Percentiles rank a stretch among this genome's conserved stretches.
phyloP scores from a whole-genome alignment of 2,888 invertebrate genomes.

The Artemia sinica region DNA sequence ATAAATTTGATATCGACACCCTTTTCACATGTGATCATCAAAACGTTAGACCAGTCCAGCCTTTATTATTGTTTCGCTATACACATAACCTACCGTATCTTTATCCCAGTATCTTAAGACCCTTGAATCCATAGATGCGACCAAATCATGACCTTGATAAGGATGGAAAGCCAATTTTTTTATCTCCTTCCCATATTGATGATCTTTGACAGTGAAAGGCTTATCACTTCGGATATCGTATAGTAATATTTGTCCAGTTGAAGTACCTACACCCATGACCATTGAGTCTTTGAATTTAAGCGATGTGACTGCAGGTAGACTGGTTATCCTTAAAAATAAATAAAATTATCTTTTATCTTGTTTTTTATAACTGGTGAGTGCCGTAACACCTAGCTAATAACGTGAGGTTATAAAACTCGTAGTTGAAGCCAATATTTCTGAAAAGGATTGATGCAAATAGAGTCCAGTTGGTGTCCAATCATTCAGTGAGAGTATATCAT shows the following conservation, averaged over 20 bases:
- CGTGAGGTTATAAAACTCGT: too few relatives aligned
- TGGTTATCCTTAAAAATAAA: constrained; percentile 39
- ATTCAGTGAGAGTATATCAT: too few relatives aligned
- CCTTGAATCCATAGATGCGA: constrained; percentile 72
- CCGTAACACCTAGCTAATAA: too few relatives aligned
- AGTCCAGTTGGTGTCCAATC: too few relatives aligned
- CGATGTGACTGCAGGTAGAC: constrained; percentile 56
- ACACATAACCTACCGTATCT: constrained; percentile 44
- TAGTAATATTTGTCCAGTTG: constrained; percentile 76
- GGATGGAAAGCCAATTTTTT: constrained; percentile 65
- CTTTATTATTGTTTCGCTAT: neutral
- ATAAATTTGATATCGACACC: too few relatives aligned
- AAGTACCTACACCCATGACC: constrained; percentile 65
- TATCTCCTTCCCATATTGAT: constrained; percentile 81
- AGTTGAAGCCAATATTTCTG: too few relatives aligned
- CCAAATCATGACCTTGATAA: constrained; percentile 43
- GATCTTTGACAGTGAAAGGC: constrained; percentile 78
- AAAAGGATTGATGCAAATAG: too few relatives aligned
- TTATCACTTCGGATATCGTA: constrained; percentile 85
- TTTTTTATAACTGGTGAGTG: too few relatives aligned
- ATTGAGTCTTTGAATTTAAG: constrained; percentile 42
- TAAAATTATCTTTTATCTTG: too few relatives aligned
- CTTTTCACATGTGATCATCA: too few relatives aligned
- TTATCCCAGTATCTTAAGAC: constrained; percentile 81
- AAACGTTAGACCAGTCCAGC: too few relatives aligned